phyloP scores from a whole-genome alignment of 2,797 vertebrate genomes.

The Halcyon badia region DNA sequence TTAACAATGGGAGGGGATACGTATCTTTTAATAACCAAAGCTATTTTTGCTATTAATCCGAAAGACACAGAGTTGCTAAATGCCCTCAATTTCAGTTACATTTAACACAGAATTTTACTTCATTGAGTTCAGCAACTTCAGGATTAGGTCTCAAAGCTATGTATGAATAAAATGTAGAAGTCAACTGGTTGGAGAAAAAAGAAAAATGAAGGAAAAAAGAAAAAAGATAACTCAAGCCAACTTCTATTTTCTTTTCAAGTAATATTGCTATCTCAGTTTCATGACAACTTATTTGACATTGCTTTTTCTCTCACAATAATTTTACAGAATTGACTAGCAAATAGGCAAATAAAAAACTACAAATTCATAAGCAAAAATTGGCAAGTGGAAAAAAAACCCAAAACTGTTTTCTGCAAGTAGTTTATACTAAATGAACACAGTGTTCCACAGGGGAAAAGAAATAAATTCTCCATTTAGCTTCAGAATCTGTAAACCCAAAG shows the following conservation, averaged over 20 bases:
- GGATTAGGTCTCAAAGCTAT: not conserved
- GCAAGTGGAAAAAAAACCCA: not conserved
- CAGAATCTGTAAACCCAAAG: not conserved
- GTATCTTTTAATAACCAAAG: not conserved
- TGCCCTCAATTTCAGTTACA: not conserved
- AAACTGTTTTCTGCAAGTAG: not conserved
- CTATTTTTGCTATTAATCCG: not conserved
- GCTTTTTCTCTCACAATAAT: not conserved
- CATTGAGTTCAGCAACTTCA: not conserved
- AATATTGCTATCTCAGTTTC: not conserved
- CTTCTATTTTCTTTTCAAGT: not conserved
- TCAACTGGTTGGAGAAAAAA: not conserved
- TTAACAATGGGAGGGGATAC: rapidly evolving
- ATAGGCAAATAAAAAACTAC: not conserved
- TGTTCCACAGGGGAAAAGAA: not conserved
- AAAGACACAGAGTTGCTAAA: not conserved
- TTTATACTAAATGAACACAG: not conserved
- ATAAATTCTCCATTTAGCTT: not conserved
- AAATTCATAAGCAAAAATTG: not conserved
- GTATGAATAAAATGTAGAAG: not conserved
- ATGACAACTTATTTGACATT: not conserved
- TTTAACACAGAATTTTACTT: not conserved
- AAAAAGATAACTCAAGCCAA: not conserved
- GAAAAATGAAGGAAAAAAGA: not conserved
- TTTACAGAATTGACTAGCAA: not conserved